Conservation (phyloP, 2,113 vertebrate species). For the Telmatochromis sp. region DNA sequence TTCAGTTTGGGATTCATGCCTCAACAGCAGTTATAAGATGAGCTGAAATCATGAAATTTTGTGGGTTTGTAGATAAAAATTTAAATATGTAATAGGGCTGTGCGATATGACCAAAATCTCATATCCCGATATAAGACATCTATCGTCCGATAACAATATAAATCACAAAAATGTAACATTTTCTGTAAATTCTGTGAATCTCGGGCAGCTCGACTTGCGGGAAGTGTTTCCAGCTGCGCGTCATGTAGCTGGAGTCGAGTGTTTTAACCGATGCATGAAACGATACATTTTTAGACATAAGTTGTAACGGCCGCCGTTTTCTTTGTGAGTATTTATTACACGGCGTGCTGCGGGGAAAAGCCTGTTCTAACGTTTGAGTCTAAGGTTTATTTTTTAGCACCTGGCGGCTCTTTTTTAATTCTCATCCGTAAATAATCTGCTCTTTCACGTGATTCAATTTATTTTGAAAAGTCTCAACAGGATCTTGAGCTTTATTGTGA, state of each 20-base stretch:
- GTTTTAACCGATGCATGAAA: fast-evolving
- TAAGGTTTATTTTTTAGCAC: neutral
- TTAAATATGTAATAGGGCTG: neutral
- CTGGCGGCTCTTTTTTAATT: fast-evolving
- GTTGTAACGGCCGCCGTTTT: fast-evolving
- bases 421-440: too few relatives aligned
- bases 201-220: fast-evolving
- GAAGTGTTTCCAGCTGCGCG: neutral
- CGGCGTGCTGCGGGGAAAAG: fast-evolving
- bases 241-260: neutral
- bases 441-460: too few relatives aligned
- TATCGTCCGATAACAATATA: fast-evolving
- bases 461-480: too few relatives aligned
- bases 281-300: fast-evolving
- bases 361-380: neutral
- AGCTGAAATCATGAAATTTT: neutral
- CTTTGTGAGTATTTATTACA: neutral
- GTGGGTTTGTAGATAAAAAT: neutral
- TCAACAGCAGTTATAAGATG: neutral
- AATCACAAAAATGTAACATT: fast-evolving
- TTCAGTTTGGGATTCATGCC: neutral
- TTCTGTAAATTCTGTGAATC: neutral
- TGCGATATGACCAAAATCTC: fast-evolving
- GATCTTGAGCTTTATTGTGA: too few relatives aligned
- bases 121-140: neutral